Percentiles rank a stretch among this genome's conserved stretches.
These are phyloP conservation scores for Sisyra nigra DNA, from an alignment of 2,888 invertebrate species.

Conservation along the genomic window DNA sequence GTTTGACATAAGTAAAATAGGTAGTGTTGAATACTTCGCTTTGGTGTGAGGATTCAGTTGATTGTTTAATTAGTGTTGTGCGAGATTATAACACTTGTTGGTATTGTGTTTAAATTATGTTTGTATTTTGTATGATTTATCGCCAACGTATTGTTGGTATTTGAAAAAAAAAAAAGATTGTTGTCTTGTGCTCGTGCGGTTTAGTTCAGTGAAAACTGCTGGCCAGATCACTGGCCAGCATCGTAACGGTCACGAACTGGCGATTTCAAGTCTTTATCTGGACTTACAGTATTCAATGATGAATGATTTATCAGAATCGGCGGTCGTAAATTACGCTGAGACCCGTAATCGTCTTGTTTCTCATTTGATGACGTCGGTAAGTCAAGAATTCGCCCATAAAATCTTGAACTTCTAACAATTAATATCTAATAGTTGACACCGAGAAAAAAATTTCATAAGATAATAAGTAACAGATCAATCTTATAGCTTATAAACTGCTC, in stretches of 20 bases:
- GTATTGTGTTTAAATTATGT: not conserved
- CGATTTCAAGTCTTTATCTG: conserved; percentile 4
- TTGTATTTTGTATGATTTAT: no score
- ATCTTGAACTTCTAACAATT: no score
- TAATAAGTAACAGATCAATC: no score
- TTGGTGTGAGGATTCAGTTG: no score
- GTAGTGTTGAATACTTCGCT: not conserved
- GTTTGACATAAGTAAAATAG: not conserved
- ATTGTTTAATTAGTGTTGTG: not conserved
- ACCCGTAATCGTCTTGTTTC: conserved; percentile 3
- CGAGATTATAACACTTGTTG: not conserved
- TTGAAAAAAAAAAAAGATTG: not conserved
- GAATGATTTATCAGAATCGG: conserved; percentile 7
- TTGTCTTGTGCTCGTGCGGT: not conserved
- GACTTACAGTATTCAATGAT: conserved; percentile 5
- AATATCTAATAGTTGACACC: no score
- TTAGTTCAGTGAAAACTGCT: not conserved
- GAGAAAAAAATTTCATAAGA: no score
- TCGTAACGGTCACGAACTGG: not conserved
- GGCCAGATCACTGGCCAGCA: conserved; percentile 3
- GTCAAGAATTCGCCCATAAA: no score
- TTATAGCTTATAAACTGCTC: no score
- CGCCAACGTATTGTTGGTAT: not conserved
- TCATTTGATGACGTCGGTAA: conserved; percentile 5
- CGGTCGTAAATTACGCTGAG: conserved; percentile 4